These are phyloP conservation scores for Cheirogaleus major DNA, from an alignment of 2,797 vertebrate species.

Conservation along the genomic window DNA sequence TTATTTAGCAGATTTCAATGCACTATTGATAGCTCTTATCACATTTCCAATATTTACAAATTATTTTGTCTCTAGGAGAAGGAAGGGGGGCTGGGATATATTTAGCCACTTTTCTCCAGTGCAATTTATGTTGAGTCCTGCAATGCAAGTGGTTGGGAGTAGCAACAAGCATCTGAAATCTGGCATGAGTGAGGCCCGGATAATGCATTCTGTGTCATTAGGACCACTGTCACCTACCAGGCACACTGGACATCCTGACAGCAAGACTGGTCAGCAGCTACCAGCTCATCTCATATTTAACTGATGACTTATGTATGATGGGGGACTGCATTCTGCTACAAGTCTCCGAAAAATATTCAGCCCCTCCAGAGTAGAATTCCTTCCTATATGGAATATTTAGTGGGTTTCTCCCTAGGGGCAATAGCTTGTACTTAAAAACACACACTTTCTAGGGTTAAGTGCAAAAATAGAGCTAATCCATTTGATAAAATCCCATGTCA, in stretches of 20 bases:
- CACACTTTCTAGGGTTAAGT: neutral
- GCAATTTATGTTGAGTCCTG: neutral
- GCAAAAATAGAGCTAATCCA: neutral
- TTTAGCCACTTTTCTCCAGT: neutral
- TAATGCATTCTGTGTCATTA: neutral
- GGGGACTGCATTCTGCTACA: neutral
- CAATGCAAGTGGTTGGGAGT: neutral
- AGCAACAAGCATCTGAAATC: neutral
- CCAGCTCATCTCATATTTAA: neutral
- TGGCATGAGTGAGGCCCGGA: accelerated
- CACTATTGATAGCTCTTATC: neutral
- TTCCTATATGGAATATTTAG: conserved; percentile 46
- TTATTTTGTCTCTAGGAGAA: neutral
- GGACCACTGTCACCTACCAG: neutral
- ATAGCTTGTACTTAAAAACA: conserved; percentile 26
- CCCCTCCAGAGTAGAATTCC: neutral
- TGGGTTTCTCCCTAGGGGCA: neutral
- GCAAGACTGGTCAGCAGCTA: neutral
- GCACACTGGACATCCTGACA: neutral
- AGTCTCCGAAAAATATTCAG: neutral
- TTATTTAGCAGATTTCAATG: neutral
- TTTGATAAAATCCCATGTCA: neutral
- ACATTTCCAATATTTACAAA: conserved; percentile 4
- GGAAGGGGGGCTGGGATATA: neutral
- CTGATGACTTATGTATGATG: neutral